Conservation (phyloP, 37 sponge, comb jelly and placozoan genomes). For the Axinella damicornis region DNA sequence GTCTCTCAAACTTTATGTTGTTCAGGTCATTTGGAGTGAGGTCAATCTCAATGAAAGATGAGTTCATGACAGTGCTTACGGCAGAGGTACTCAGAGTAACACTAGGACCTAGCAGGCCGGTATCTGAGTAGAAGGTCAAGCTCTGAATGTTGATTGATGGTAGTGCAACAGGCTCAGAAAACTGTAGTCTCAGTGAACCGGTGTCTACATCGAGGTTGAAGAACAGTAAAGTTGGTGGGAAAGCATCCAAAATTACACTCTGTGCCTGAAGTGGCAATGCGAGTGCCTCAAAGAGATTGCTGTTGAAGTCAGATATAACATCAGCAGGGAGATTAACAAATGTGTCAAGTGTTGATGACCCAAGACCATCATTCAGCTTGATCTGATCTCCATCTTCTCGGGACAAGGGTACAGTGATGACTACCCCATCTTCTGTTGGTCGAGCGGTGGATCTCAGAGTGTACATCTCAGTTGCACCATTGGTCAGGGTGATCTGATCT, state of each 20-base stretch:
- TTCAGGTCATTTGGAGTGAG: slow-evolving; percentile 64
- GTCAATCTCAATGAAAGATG: slow-evolving; percentile 50
- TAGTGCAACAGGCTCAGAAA: slow-evolving; percentile 75
- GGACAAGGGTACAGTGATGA: slow-evolving; percentile 59
- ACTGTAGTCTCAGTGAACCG: slow-evolving; percentile 67
- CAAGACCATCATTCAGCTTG: slow-evolving; percentile 64
- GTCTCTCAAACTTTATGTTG: slow-evolving; percentile 41
- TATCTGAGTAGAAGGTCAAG: slow-evolving; percentile 35
- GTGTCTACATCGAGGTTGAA: slow-evolving; percentile 75
- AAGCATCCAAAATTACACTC: slow-evolving; percentile 57
- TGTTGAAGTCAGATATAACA: slow-evolving; percentile 67
- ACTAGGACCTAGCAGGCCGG: slow-evolving; percentile 1
- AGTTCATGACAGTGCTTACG: slow-evolving; percentile 12
- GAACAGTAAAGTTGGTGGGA: slow-evolving; percentile 47
- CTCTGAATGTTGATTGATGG: slow-evolving; percentile 28
- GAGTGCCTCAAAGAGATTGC: slow-evolving; percentile 36
- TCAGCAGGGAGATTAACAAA: slow-evolving; percentile 51
- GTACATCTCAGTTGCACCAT: slow-evolving; percentile 32
- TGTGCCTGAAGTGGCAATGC: slow-evolving; percentile 41
- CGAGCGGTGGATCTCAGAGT: slow-evolving; percentile 43
- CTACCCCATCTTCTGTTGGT: slow-evolving; percentile 12
- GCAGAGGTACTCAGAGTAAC: slow-evolving; percentile 45
- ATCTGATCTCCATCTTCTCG: slow-evolving; percentile 77
- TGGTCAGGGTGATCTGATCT: slow-evolving; percentile 18
- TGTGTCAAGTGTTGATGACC: slow-evolving; percentile 60